Base-by-base conservation (phyloP, 1,140 invertebrate species). In the Drosophila insularis region DNA sequence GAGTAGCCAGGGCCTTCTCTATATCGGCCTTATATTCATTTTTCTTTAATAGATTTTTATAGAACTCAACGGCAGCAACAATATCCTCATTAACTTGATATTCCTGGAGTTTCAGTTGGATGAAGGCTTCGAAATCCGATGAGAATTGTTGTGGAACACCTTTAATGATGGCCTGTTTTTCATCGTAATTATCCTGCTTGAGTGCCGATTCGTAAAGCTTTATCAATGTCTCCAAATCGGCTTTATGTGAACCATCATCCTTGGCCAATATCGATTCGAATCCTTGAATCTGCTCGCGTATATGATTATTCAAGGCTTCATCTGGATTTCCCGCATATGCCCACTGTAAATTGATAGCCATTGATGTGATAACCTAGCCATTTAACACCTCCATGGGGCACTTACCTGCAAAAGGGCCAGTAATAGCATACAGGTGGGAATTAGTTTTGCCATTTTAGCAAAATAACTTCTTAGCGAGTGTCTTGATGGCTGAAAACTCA, bases 211-310 rank as follows among this genome's bases (percentile, higher is more conserved):
- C 80, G 17, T 80, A 78, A 32, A 81, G 40, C 10, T 21, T 35
- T 40, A 84, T 81, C 39, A 84, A 39, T 11, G 75, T 78, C 19
- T 74, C 40, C 2, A 84, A 43, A 50, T 84, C 68, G 23, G 65
- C 71, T 60, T 81, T 84, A 40, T 84, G 75, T 7, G 78, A 39
- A 0, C 74, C 80, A 63, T 81, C 75, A 17, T 81, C 80, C 17
- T 54, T 62, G 31, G 43, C 35, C 7, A 84, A 53, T 17, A 78
- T 78, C 4, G 68, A 68, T 39, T 80, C 64, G 27, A 73, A 84
- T 8, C 64, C 59, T 14, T 72, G 71, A 10, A 84, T 66, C n/a
- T 84, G 75, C 8, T 62, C 75, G 14, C 80, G 80, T 21, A 84
- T 71, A 11, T 81, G 65, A 13, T 54, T 64, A 11, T 84, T 70